Percentiles rank a stretch among this genome's conserved stretches.
Evolutionary conservation across 2,888 invertebrate species (phyloP).

Genomic region (Eutolmus rufibarbis): DNA sequence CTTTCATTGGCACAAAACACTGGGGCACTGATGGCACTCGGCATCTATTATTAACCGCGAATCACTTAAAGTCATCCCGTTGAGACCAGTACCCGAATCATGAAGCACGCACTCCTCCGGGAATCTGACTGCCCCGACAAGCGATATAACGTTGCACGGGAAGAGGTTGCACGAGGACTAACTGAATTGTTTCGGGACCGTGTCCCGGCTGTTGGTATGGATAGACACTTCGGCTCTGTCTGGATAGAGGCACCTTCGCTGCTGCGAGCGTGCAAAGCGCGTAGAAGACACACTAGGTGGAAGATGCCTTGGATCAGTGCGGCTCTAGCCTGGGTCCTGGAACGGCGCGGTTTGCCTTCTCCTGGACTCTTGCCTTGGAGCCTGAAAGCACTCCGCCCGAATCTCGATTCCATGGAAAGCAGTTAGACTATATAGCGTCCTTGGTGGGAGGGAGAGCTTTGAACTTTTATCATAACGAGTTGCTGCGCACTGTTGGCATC

Average conservation of each 20-base stretch:
- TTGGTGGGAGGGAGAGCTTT: constrained; percentile 28
- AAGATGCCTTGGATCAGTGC: constrained; percentile 6
- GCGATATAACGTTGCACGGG: constrained; percentile 16
- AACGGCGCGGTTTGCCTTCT: background rate
- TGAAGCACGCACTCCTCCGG: constrained; percentile 18
- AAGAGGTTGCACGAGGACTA: constrained; percentile 37
- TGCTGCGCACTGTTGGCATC: constrained; percentile 31
- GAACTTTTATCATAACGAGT: constrained; percentile 23
- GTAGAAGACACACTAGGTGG: constrained; percentile 26
- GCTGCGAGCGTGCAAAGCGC: constrained; percentile 23
- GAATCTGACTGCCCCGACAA: background rate
- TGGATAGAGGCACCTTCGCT: background rate
- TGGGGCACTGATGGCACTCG: background rate
- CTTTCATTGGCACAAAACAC: constrained; percentile 11
- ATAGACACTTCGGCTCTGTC: constrained; percentile 13
- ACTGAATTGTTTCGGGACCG: constrained; percentile 24
- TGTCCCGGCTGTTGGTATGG: constrained; percentile 20
- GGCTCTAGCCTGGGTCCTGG: background rate
- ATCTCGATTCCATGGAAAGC: background rate
- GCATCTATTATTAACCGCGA: constrained; percentile 19
- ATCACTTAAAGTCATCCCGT: constrained; percentile 7
- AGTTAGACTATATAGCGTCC: constrained; percentile 6
- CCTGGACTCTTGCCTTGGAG: background rate
- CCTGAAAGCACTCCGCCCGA: constrained; percentile 10
- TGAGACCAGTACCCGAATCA: background rate